A percentile compares a stretch with the other conserved stretches of the same genome.
Conservation (phyloP, 2,888 invertebrate genomes). For the Pseudoips prasinana region DNA sequence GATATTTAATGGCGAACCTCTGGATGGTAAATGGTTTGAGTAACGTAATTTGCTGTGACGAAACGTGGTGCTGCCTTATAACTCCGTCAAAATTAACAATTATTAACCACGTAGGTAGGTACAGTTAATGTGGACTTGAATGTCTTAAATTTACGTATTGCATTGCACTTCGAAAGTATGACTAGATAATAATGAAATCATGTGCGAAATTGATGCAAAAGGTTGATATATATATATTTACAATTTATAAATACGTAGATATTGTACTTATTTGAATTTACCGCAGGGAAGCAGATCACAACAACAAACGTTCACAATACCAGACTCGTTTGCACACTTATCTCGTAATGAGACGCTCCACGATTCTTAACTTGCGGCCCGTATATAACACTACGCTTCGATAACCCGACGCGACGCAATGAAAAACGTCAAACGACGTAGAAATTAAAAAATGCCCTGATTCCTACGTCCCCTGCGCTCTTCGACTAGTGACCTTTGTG, state of each 20-base stretch:
- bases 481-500: conserved; percentile 55
- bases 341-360: conserved; percentile 32
- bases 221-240: background rate
- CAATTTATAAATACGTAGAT: conserved; percentile 1
- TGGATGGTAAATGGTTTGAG: conserved; percentile 64
- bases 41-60: conserved; percentile 77
- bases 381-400: conserved; percentile 38
- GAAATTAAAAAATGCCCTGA: conserved; percentile 41
- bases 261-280: conserved; percentile 36
- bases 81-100: conserved; percentile 26
- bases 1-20: conserved; percentile 61
- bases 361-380: conserved; percentile 36
- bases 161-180: conserved; percentile 17
- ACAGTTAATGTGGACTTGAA: conserved; percentile 17
- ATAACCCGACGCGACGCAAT: conserved; percentile 31
- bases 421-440: conserved; percentile 30
- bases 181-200: background rate
- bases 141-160: conserved; percentile 20
- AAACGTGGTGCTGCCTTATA: conserved; percentile 71
- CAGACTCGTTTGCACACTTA: conserved; percentile 40
- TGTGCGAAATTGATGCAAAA: background rate
- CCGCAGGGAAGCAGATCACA: conserved; percentile 32
- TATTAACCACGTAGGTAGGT: conserved; percentile 9
- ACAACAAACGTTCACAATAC: conserved; percentile 48
- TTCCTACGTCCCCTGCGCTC: conserved; percentile 34